A percentile compares a stretch with the other conserved stretches of the same genome.
phyloP scores from a whole-genome alignment of 2,113 vertebrate species.

The Pipa parva region DNA sequence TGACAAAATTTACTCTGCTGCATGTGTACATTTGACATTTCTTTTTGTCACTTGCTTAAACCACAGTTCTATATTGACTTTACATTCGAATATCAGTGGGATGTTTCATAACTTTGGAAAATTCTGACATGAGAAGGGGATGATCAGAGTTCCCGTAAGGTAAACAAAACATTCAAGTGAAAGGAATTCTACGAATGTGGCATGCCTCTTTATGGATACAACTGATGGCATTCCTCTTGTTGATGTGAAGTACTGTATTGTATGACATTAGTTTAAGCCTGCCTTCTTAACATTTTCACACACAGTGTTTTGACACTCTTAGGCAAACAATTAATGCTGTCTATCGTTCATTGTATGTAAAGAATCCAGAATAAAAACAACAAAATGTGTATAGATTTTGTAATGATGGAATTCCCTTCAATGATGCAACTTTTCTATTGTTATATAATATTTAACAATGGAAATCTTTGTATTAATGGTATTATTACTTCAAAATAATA shows the following conservation, averaged over 20 bases:
- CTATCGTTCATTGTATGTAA: too few species aligned
- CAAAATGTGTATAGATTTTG: too few species aligned
- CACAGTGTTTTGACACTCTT: too few species aligned
- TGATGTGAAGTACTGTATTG: conserved; percentile 22
- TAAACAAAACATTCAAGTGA: conserved; percentile 29
- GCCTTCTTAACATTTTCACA: conserved; percentile 7
- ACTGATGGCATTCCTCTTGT: conserved; percentile 23
- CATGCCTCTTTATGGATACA: conserved; percentile 32
- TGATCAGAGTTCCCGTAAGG: conserved; percentile 20
- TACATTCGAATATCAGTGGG: background rate
- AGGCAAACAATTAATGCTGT: too few species aligned
- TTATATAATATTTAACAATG: too few species aligned
- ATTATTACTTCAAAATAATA: too few species aligned
- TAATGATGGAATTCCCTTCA: too few species aligned
- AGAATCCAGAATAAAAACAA: too few species aligned
- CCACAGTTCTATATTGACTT: background rate
- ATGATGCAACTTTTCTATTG: too few species aligned
- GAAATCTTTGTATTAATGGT: too few species aligned
- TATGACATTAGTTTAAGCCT: conserved; percentile 24
- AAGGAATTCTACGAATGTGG: conserved; percentile 25
- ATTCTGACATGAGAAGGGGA: conserved; percentile 10
- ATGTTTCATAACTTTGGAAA: conserved; percentile 2
- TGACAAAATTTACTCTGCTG: too few species aligned
- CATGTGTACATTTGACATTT: background rate
- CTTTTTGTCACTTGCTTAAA: background rate